phyloP scores from a whole-genome alignment of 2,113 vertebrate species.

The Melanerpes aurifrons region DNA sequence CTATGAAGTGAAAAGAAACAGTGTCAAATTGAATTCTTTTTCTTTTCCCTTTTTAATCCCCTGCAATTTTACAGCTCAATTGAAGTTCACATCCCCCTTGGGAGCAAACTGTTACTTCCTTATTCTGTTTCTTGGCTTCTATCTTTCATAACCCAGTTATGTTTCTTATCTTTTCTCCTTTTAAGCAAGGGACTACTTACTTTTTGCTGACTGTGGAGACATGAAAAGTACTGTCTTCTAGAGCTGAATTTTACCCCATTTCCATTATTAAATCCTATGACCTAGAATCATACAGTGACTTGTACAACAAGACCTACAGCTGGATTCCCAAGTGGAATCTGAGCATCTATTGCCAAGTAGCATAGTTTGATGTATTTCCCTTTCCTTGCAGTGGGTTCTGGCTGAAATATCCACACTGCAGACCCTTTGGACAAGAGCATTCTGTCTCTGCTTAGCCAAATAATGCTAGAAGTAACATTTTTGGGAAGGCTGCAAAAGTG shows the following conservation, averaged over 20 bases:
- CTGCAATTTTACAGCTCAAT: not conserved
- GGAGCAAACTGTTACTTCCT: not conserved
- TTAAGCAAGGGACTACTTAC: not conserved
- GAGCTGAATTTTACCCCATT: not conserved
- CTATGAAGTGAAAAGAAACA: not conserved
- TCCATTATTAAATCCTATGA: not conserved
- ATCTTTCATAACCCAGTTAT: not conserved
- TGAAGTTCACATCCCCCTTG: not conserved
- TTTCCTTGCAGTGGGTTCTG: not conserved
- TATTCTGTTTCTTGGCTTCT: not conserved
- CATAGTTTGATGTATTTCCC: not conserved
- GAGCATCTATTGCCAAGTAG: not conserved
- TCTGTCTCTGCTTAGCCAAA: not conserved
- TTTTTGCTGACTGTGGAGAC: not conserved
- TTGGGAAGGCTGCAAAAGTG: not conserved
- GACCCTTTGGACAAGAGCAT: not conserved
- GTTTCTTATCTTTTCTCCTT: not conserved
- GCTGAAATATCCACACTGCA: not conserved
- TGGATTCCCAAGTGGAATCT: not conserved
- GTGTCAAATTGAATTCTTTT: not conserved
- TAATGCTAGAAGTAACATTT: not conserved
- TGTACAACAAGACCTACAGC: not conserved
- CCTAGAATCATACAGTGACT: not conserved
- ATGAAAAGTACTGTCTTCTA: not conserved
- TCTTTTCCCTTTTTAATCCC: not conserved